These are phyloP conservation scores for Pseudomyrmex dendroicus DNA, from an alignment of 1,140 invertebrate genomes.

Conservation along the genomic window DNA sequence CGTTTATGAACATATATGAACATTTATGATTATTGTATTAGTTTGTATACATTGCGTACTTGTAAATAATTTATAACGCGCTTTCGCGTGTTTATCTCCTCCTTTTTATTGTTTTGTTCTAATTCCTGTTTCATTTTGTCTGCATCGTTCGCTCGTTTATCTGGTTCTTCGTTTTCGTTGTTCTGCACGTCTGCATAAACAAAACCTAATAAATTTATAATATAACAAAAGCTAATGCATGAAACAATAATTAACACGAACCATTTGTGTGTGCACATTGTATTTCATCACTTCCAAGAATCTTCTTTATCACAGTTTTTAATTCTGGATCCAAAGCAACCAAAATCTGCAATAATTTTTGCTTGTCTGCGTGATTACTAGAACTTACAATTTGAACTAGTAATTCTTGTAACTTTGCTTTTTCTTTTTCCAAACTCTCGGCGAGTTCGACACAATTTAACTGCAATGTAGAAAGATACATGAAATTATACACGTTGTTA, in stretches of 20 bases:
- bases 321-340: constrained; percentile 81
- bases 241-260: constrained; percentile 4
- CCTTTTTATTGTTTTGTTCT: constrained; percentile 33
- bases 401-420: constrained; percentile 86
- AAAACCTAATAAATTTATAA: background rate
- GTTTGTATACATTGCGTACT: constrained; percentile 79
- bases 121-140: background rate
- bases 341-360: constrained; percentile 81
- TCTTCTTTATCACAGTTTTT: constrained; percentile 80
- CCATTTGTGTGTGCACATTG: constrained; percentile 26
- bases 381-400: constrained; percentile 84
- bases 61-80: constrained; percentile 81
- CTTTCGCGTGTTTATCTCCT: constrained; percentile 75
- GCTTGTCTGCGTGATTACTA: constrained; percentile 75
- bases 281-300: constrained; percentile 71
- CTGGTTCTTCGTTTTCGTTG: constrained; percentile 73
- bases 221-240: too few relatives aligned
- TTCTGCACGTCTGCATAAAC: constrained; percentile 56
- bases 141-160: constrained; percentile 22
- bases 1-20: background rate
- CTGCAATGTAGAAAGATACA: constrained; percentile 70
- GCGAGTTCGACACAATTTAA: constrained; percentile 87
- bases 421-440: constrained; percentile 86
- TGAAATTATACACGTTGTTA: background rate
- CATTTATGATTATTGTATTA: background rate